Base-by-base conservation (phyloP, 2,888 invertebrate genomes). In the Coremacera marginata region DNA sequence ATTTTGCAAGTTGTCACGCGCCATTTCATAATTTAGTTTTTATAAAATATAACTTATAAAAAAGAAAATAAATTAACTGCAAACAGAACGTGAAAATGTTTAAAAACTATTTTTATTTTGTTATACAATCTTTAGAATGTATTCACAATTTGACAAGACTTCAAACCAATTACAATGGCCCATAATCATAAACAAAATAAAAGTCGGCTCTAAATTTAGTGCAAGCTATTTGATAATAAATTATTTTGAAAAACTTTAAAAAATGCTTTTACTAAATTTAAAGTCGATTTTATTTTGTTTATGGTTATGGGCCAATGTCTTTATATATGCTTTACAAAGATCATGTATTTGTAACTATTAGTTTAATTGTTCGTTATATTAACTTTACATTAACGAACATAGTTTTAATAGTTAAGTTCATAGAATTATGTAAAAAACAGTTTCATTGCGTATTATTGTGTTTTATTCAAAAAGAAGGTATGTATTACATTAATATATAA, bases 361-460 rank as follows among this genome's bases (percentile, higher is more conserved):
- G 19, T 57, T 60, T n/a, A 70, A 70, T 55, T 19, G 11, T 34
- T 34, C 44, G 37, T 55, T 1, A 19, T 52, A 31, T 25, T 71
- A 14, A 37, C 16, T 70, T 55, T 70, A 70, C 16, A 70, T 49
- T 25, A 62, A 71, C 37, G 49, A 49, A 52, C n/a, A 25, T 72
- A 44, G 27, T 51, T 25, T 27, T 25, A 25, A 25, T 52, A 44
- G 4, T 70, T 51, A 3, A 22, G 7, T 19, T 34, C 22, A 34
- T 74, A 68, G 57, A 72, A 65, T 65, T 77, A 37, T 62, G 62
- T 72, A 72, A 77, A 77, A 77, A 63, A 77, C 62, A 70, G 60
- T 73, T 52, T 74, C 60, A 74, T 63, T 70, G 57, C 49, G 70
- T 65, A 51, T 25, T 72, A 49, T 62, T 34, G 44, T 34, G 44